A percentile compares a stretch with the other conserved stretches of the same genome.
Evolutionary conservation across 2,797 vertebrate genomes (phyloP).

Genomic region (Babyrousa celebensis): DNA sequence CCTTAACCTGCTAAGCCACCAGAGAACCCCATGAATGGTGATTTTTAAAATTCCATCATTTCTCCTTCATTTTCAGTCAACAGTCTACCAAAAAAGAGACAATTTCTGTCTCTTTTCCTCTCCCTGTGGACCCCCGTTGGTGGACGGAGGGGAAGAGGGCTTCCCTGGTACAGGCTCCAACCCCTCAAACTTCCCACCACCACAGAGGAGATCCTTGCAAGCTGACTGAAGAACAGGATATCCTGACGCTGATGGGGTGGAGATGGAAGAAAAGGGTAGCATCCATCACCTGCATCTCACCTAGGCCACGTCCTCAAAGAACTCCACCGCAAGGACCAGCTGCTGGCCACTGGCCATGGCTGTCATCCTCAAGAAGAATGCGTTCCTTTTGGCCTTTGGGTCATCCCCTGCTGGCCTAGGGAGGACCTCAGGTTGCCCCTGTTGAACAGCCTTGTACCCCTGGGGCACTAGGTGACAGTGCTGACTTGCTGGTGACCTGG

Average conservation of each 20-base stretch:
- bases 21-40: too few species aligned
- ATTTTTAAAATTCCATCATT: neutral
- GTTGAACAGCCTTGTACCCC: constrained; percentile 51
- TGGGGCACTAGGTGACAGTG: constrained; percentile 70
- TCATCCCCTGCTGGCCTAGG: constrained; percentile 43
- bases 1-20: too few species aligned
- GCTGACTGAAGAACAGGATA: constrained; percentile 97
- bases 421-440: neutral
- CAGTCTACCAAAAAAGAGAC: neutral
- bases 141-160: constrained; percentile 88
- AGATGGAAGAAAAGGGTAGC: constrained; percentile 99
- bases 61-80: neutral
- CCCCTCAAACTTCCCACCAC: constrained; percentile 99
- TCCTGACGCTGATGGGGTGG: constrained; percentile 98
- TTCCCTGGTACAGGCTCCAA: constrained; percentile 91
- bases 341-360: constrained; percentile 89
- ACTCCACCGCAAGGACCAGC: constrained; percentile 95
- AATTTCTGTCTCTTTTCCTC: neutral
- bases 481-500: constrained; percentile 75
- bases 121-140: constrained; percentile 83
- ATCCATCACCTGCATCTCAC: constrained; percentile 95
- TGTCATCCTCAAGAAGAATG: constrained; percentile 93
- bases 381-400: constrained; percentile 71
- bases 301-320: constrained; percentile 97
- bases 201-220: constrained; percentile 97